Conservation (phyloP, 2,888 invertebrate species). For the Salticus scenicus region DNA sequence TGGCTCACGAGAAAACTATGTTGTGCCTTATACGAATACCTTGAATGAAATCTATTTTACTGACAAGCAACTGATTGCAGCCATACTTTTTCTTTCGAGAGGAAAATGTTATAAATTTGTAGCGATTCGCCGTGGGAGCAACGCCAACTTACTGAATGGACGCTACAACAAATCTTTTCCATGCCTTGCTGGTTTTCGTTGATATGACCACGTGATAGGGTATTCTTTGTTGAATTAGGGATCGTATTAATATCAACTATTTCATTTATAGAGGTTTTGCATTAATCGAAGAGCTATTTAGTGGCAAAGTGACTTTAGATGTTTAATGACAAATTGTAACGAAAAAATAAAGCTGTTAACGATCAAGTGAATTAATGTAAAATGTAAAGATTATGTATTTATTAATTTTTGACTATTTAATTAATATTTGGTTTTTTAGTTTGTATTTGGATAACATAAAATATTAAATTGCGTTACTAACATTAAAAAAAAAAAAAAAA, state of each 20-base stretch:
- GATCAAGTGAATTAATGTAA: too few relatives aligned
- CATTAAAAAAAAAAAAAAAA: too few relatives aligned
- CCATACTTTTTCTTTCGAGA: conserved; percentile 48
- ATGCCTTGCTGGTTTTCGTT: conserved; percentile 33
- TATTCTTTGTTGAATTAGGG: conserved; percentile 36
- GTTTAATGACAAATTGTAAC: too few relatives aligned
- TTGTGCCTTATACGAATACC: conserved; percentile 57
- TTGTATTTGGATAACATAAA: too few relatives aligned
- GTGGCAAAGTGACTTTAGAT: too few relatives aligned
- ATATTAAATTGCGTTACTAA: too few relatives aligned
- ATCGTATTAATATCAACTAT: conserved; percentile 21
- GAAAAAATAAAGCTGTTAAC: too few relatives aligned
- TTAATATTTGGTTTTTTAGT: too few relatives aligned
- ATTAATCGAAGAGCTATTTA: too few relatives aligned
- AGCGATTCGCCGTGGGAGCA: conserved; percentile 53
- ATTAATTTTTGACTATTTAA: too few relatives aligned
- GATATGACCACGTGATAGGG: conserved; percentile 41
- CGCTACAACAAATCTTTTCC: conserved; percentile 59
- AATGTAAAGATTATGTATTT: too few relatives aligned
- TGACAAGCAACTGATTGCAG: conserved; percentile 65
- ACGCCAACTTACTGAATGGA: conserved; percentile 43
- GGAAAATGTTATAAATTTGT: conserved; percentile 58
- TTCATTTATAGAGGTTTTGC: background rate
- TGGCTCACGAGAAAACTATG: conserved; percentile 28
- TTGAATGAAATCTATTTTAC: conserved; percentile 64